Percentiles rank a stretch among this genome's conserved stretches.
These are phyloP conservation scores for Tenthredo livida DNA, from an alignment of 2,888 invertebrate species.

Conservation along the genomic window DNA sequence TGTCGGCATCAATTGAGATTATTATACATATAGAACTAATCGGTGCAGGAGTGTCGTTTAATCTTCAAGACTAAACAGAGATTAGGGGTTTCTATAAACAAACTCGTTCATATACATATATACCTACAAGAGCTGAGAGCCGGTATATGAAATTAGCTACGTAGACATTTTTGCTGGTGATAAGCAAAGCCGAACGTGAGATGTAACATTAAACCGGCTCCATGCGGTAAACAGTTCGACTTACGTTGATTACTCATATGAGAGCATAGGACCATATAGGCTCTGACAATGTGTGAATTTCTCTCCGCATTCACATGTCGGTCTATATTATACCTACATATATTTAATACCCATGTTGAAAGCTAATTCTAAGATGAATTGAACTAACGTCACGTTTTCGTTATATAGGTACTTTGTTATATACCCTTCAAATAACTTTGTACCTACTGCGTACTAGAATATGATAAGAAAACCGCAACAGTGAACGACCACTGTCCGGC, in stretches of 20 bases:
- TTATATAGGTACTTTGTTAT: background rate
- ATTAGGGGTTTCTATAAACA: conserved; percentile 7
- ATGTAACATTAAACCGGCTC: conserved; percentile 20
- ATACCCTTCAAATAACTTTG: background rate
- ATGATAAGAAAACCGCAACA: background rate
- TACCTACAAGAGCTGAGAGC: background rate
- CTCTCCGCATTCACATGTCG: background rate
- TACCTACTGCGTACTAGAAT: background rate
- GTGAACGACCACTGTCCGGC: background rate
- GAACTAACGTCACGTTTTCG: background rate
- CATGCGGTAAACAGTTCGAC: conserved; percentile 5
- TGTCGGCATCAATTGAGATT: background rate
- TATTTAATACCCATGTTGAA: background rate
- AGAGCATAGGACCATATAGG: background rate
- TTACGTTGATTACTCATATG: background rate
- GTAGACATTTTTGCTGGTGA: conserved; percentile 1
- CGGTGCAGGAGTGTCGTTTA: background rate
- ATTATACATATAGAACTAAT: background rate
- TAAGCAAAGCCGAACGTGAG: conserved; percentile 6
- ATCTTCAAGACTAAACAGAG: conserved; percentile 39
- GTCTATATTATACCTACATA: background rate
- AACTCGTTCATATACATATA: background rate
- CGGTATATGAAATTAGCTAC: background rate
- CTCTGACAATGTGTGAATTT: background rate
- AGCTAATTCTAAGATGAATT: background rate